Evolutionary conservation across 2,113 vertebrate species (phyloP).

Genomic region (Pomatostomus ruficeps): DNA sequence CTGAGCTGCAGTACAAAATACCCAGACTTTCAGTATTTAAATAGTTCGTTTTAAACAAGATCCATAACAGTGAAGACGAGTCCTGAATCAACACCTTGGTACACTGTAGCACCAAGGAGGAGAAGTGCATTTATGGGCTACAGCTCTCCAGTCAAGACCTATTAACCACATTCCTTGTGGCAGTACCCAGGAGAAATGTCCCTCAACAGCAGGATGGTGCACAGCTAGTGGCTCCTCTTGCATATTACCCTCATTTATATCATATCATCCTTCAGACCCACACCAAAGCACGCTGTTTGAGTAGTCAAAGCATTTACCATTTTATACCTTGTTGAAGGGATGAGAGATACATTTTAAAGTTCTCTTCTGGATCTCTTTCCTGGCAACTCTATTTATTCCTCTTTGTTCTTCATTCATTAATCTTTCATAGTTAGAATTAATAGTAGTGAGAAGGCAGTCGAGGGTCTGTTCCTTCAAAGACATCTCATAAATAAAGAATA

Average conservation of each 20-base stretch:
- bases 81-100: neutral
- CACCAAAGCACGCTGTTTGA: neutral
- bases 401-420: neutral
- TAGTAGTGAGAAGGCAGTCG: neutral
- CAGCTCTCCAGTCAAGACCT: neutral
- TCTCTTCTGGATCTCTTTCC: neutral
- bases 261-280: neutral
- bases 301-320: neutral
- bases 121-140: neutral
- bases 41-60: constrained; percentile 30
- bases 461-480: neutral
- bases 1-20: neutral
- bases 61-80: neutral
- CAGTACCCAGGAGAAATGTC: neutral
- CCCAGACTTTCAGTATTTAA: constrained; percentile 2
- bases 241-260: neutral
- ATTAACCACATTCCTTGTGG: neutral
- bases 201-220: neutral
- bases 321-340: neutral
- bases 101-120: neutral
- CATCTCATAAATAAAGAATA: constrained; percentile 1
- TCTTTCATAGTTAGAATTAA: neutral
- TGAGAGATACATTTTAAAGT: neutral
- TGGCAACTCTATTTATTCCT: neutral
- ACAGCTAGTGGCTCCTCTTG: neutral